Conservation (phyloP, 1,140 invertebrate genomes). For the Stegodyphus mimosarum region DNA sequence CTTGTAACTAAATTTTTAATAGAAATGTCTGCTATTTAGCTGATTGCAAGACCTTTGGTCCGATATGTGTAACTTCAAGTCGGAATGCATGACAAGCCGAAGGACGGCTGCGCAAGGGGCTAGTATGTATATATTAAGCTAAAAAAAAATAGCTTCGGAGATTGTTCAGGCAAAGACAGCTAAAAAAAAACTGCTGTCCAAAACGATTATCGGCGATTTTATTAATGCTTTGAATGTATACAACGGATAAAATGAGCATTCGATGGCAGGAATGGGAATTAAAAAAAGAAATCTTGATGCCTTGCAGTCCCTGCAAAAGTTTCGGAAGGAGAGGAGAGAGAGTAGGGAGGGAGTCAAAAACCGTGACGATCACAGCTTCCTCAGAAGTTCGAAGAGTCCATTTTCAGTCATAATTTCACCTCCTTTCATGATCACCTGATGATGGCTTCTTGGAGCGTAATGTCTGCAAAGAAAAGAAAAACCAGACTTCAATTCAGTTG, state of each 20-base stretch:
- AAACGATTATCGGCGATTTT: slow-evolving; percentile 32
- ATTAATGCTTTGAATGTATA: slow-evolving; percentile 27
- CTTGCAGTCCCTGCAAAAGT: too few species aligned
- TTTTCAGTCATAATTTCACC: slow-evolving; percentile 6
- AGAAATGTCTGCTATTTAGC: too few species aligned
- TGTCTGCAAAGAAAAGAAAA: slow-evolving; percentile 24
- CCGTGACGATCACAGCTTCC: too few species aligned
- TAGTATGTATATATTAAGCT: too few species aligned
- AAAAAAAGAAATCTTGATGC: slow-evolving; percentile 1
- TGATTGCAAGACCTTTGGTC: too few species aligned
- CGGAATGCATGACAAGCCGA: too few species aligned
- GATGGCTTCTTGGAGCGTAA: slow-evolving; percentile 16
- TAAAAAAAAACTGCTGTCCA: slow-evolving; percentile 2
- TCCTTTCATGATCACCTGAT: not conserved
- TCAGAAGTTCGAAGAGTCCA: not conserved
- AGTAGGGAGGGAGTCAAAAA: too few species aligned
- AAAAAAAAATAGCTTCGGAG: too few species aligned
- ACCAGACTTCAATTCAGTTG: not conserved
- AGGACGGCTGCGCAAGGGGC: too few species aligned
- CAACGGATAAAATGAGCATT: slow-evolving; percentile 20
- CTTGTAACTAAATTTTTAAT: too few species aligned
- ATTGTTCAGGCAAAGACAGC: not conserved
- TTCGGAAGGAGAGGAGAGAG: too few species aligned
- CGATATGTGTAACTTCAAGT: too few species aligned
- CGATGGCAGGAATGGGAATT: slow-evolving; percentile 13